phyloP scores from a whole-genome alignment of 2,888 invertebrate genomes.

The Sphinx pinastri region DNA sequence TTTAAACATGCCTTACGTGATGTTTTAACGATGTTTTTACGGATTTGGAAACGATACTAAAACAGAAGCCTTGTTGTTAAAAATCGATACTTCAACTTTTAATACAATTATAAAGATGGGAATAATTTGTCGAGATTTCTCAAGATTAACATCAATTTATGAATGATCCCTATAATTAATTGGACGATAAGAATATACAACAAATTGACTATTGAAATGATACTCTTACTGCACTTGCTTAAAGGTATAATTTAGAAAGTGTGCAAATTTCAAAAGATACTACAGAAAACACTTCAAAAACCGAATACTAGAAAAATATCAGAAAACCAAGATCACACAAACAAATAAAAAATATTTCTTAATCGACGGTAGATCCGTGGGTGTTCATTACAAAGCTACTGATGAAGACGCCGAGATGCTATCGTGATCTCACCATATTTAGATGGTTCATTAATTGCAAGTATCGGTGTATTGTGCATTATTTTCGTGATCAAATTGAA shows the following conservation, averaged over 20 bases:
- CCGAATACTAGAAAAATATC: not conserved
- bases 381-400: slow-evolving; percentile 56
- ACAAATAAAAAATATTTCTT: slow-evolving; percentile 1
- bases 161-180: too few species aligned
- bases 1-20: not conserved
- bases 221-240: too few species aligned
- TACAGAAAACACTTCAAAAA: not conserved
- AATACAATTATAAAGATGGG: too few species aligned
- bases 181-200: too few species aligned
- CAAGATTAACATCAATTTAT: too few species aligned
- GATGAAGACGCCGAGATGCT: slow-evolving; percentile 30
- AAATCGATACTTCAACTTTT: too few species aligned
- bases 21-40: not conserved
- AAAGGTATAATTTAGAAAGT: not conserved
- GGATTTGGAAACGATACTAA: not conserved
- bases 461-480: slow-evolving; percentile 19
- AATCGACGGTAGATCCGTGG: slow-evolving; percentile 39
- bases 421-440: slow-evolving; percentile 37
- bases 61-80: not conserved
- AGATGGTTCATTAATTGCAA: slow-evolving; percentile 31
- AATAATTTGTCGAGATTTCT: too few species aligned
- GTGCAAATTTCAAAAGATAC: not conserved
- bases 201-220: too few species aligned
- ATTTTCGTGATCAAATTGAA: slow-evolving; percentile 24
- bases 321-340: slow-evolving; percentile 30